Conservation (phyloP, 2,113 vertebrate genomes). For the Tragulus kanchil region DNA sequence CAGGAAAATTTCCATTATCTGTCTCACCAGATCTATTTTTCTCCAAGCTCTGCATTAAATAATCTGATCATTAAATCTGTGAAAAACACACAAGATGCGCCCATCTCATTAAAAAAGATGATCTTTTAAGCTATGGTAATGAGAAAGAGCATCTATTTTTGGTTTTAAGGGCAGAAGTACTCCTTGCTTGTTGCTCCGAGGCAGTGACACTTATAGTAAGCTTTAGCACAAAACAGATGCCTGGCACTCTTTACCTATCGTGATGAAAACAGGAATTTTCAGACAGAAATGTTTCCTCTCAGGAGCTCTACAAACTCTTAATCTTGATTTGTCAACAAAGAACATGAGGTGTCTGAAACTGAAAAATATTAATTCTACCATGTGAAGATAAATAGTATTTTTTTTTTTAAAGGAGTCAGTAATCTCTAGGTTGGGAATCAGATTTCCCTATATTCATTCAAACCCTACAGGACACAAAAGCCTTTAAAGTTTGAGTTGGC, state of each 20-base stretch:
- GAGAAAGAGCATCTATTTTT: conserved; percentile 72
- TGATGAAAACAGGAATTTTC: conserved; percentile 6
- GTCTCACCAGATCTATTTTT: neutral
- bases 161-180: conserved; percentile 57
- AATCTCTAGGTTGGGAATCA: neutral
- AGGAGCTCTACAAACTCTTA: neutral
- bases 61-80: conserved; percentile 66
- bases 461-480: neutral
- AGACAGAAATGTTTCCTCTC: conserved; percentile 20
- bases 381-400: neutral
- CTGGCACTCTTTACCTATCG: neutral
- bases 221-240: conserved; percentile 43
- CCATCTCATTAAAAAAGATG: conserved; percentile 74
- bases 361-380: conserved; percentile 19
- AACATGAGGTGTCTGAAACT: conserved; percentile 23
- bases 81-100: conserved; percentile 58
- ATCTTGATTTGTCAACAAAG: conserved; percentile 35
- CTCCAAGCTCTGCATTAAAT: conserved; percentile 52
- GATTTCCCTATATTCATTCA: neutral
- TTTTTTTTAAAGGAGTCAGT: neutral
- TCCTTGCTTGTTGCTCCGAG: conserved; percentile 62
- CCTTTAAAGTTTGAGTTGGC: neutral
- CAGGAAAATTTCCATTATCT: conserved; percentile 40
- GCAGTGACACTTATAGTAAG: conserved; percentile 10
- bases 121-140: conserved; percentile 54